Evolutionary conservation across 2,888 invertebrate species (phyloP).

Genomic region (Kryphioiulus occultus): DNA sequence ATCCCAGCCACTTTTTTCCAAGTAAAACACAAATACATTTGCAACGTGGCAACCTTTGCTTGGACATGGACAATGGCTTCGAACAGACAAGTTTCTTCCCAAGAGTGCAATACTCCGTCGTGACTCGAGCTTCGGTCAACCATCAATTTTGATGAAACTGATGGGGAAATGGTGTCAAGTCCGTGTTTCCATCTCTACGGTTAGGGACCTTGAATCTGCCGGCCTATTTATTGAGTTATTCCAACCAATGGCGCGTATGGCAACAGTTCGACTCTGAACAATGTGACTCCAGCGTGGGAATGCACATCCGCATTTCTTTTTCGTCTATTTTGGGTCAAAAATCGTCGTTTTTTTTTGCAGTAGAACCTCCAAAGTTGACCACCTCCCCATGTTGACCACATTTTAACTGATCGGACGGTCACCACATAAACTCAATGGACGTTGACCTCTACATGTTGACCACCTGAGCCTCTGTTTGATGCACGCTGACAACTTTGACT

Average conservation of each 20-base stretch:
- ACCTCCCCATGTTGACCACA: too few species aligned
- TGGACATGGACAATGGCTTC: not conserved
- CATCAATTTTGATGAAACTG: not conserved
- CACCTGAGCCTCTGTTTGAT: too few species aligned
- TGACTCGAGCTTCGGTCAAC: not conserved
- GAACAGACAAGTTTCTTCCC: not conserved
- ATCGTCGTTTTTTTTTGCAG: not conserved
- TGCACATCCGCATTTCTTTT: constrained; percentile 19
- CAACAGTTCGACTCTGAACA: not conserved
- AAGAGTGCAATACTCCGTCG: not conserved
- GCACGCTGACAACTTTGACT: too few species aligned
- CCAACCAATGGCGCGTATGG: not conserved
- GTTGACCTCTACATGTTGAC: too few species aligned
- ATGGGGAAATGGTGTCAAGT: not conserved
- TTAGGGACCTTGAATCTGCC: not conserved
- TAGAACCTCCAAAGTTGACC: too few species aligned
- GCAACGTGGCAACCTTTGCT: not conserved
- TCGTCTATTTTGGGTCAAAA: constrained; percentile 4
- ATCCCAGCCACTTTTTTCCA: not conserved
- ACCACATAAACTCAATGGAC: too few species aligned
- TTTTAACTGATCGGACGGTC: too few species aligned
- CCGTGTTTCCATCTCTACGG: not conserved
- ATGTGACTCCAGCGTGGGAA: constrained; percentile 12
- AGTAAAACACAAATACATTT: not conserved
- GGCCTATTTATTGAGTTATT: not conserved